Evolutionary conservation across 2,113 vertebrate species (phyloP).

Genomic region (Callithrix jacchus): DNA sequence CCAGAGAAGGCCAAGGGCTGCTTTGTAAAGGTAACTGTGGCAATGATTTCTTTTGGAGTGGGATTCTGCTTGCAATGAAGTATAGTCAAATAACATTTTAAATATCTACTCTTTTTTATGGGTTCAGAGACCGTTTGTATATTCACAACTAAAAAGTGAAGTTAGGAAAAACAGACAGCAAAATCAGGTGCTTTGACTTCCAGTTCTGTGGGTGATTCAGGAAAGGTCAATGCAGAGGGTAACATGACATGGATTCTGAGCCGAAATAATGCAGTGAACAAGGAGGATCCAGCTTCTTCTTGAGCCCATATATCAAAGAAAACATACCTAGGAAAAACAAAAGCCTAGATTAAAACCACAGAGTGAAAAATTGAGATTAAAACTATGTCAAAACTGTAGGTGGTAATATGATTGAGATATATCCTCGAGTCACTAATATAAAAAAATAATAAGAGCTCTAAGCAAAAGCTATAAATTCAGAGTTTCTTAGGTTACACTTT

Average conservation of each 20-base stretch:
- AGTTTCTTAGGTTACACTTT: neutral
- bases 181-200: neutral
- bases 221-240: neutral
- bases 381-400: neutral
- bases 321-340: neutral
- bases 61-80: neutral
- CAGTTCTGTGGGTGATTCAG: neutral
- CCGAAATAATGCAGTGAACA: neutral
- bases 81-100: neutral
- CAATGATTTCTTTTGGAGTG: neutral
- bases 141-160: neutral
- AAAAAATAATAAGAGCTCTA: neutral
- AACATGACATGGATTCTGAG: neutral
- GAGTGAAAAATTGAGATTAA: neutral
- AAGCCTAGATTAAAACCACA: neutral
- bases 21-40: neutral
- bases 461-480: neutral
- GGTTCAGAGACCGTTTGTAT: neutral
- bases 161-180: neutral
- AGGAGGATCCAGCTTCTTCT: neutral
- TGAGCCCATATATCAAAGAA: neutral
- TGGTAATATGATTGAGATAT: neutral
- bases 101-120: neutral
- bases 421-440: neutral
- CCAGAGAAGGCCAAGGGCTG: neutral